Percentiles rank a stretch among this genome's conserved stretches.
phyloP scores from a whole-genome alignment of 2,113 vertebrate species.

The Hepsetus odoe region DNA sequence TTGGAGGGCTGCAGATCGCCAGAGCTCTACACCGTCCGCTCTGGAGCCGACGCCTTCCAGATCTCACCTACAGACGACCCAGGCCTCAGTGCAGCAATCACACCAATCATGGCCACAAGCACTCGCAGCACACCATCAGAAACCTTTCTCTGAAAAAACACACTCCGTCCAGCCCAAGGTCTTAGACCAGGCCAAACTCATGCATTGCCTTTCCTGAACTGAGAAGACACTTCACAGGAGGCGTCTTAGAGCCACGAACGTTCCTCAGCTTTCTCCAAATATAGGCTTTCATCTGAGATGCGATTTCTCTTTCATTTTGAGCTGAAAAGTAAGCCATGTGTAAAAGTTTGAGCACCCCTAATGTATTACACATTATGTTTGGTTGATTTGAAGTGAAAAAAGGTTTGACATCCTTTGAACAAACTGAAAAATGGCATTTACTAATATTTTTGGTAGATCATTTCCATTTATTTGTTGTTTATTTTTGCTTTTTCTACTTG shows the following conservation, averaged over 20 bases:
- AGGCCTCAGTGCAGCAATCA: background rate
- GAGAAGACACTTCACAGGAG: background rate
- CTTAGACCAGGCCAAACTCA: background rate
- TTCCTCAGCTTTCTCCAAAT: too few species aligned
- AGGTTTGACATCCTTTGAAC: too few species aligned
- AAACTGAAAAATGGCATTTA: too few species aligned
- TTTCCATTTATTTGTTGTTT: too few species aligned
- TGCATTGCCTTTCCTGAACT: background rate
- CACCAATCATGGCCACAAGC: background rate
- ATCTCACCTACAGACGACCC: slow-evolving; percentile 39
- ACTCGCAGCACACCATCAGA: slow-evolving; percentile 4
- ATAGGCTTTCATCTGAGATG: too few species aligned
- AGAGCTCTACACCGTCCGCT: slow-evolving; percentile 23
- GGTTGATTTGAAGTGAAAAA: too few species aligned
- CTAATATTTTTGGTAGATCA: too few species aligned
- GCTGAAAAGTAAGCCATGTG: too few species aligned
- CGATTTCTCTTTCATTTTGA: too few species aligned
- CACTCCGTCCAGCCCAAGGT: background rate
- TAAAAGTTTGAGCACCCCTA: too few species aligned
- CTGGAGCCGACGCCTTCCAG: slow-evolving; percentile 36
- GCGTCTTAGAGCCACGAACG: background rate
- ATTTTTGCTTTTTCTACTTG: too few species aligned
- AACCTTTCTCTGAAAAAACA: slow-evolving; percentile 5
- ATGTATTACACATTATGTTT: too few species aligned
- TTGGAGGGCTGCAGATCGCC: background rate